Evolutionary conservation across 2,888 invertebrate species (phyloP), one percentile per base, ranked within the genome.

Genomic region (Onchidella celtica): DNA sequence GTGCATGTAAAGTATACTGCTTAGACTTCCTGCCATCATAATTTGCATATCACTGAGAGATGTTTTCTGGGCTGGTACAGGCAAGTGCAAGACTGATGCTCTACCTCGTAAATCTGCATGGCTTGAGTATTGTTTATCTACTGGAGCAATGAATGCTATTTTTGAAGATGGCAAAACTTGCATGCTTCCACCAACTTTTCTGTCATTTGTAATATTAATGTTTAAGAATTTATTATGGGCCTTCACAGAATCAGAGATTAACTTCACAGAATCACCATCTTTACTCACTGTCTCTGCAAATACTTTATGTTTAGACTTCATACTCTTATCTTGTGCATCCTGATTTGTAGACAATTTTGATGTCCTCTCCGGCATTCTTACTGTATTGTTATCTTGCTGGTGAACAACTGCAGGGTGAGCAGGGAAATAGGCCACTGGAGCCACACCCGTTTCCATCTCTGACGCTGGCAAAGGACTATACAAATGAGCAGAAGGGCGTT

Each of bases 21-120:
- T 36, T 17, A 75, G 27, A 38, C 74, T 75, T 4, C 74, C 74
- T 27, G 74, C 6, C 3, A 75, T 38, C 74, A 75, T 75, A 38
- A 75, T 27, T 17, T 75, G 74, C 2, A 40, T 63, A 11, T 40
- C 40, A 40, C 2, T 40, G 9, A 75, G 29, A 24, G 61, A 24
- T 6, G 70, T 11, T 27, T 47, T 47, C n/a, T 47, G n/a, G 47
- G 40, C 27, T 55, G 47, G 17, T 14, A 24, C 55, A 27, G 29
- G 27, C 40, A 36, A 47, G 6, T 6, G 47, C 6, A 47, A 17
- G 6, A 17, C 9, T 6, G 61, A 4, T 6, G n/a, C 27, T 21
- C 32, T 66, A 29, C 29, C 3, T 9, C 40, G 21, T 24, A 75
- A 24, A 24, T 75, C 74, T 14, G 63, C 24, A 17, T 75, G 24